Evolutionary conservation across 2,113 vertebrate genomes (phyloP).

Genomic region (Fulmarus glacialis): DNA sequence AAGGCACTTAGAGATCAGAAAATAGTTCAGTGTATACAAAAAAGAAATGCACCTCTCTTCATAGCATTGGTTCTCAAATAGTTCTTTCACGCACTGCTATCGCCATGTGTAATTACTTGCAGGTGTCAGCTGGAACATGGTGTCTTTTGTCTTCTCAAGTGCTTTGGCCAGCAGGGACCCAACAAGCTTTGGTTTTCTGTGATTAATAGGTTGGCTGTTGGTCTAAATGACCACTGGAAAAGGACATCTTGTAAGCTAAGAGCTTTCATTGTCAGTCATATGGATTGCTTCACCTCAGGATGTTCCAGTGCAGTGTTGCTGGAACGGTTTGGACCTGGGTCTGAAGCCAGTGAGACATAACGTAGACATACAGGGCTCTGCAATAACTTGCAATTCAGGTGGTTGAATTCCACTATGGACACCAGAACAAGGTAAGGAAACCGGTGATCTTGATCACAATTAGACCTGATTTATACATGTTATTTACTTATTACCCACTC

Average conservation of each 20-base stretch:
- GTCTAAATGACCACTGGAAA: slow-evolving; percentile 35
- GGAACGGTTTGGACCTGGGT: not conserved
- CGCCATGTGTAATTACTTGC: slow-evolving; percentile 6
- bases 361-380: not conserved
- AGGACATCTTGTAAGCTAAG: not conserved
- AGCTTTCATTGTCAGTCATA: not conserved
- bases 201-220: slow-evolving; percentile 12
- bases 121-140: slow-evolving; percentile 23
- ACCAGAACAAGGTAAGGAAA: not conserved
- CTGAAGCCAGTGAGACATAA: not conserved
- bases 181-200: not conserved
- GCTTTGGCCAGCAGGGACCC: slow-evolving; percentile 15
- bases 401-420: not conserved
- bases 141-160: slow-evolving; percentile 29
- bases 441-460: not conserved
- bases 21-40: not conserved
- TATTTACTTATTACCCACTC: not conserved
- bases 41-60: not conserved
- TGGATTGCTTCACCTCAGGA: not conserved
- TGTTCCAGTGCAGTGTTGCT: not conserved
- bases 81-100: not conserved
- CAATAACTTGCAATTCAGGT: not conserved
- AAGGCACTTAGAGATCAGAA: slow-evolving; percentile 15
- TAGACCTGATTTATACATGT: not conserved
- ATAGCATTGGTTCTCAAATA: not conserved